Evolutionary conservation across 1,140 invertebrate genomes (phyloP), one percentile per base, ranked within the genome.

Genomic region (Heliconius eleuchia): DNA sequence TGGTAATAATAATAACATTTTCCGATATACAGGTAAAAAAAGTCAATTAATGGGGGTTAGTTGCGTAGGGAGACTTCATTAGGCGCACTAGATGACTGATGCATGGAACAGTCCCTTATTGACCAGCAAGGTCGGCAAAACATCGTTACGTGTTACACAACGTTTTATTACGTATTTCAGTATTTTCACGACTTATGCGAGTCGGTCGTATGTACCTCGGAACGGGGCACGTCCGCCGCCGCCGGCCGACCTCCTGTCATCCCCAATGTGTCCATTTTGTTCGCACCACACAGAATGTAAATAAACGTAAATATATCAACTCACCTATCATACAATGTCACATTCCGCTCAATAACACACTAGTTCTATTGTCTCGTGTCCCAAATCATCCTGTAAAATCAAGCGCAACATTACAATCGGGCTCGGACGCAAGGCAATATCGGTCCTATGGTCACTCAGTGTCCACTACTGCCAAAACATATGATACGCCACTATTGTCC

Each of bases 311-410:
- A 86, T 89, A 89, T 87, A 81, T 76, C 46, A 77, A 92, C 93
- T 91, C 82, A 94, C 93, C 92, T 94, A 89, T 92, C 89, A 93
- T 94, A 90, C 91, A 91, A 94, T 94, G 92, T 94, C 93, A 94
- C 93, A 94, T 94, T 94, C 92, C 93, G 92, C 90, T 94, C 88
- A 94, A 93, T 93, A 90, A 88, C 89, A 92, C 89, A 91, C 85
- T 87, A 90, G 82, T 89, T 91, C 89, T 92, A 93, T 90, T 89
- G 82, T 86, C 87, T 90, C 84, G 86, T 91, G 87, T 90, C 81
- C 88, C 86, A 91, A 92, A 90, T 88, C 92, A 94, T 94, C 90
- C 86, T 92, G 89, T 88, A 91, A 92, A 89, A 92, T 89, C 86
- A 91, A 90, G 86, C 89, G 91, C 87, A 91, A 90, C 92, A 94